Conservation (phyloP, 2,113 vertebrate species). For the Psittacara wagleri region DNA sequence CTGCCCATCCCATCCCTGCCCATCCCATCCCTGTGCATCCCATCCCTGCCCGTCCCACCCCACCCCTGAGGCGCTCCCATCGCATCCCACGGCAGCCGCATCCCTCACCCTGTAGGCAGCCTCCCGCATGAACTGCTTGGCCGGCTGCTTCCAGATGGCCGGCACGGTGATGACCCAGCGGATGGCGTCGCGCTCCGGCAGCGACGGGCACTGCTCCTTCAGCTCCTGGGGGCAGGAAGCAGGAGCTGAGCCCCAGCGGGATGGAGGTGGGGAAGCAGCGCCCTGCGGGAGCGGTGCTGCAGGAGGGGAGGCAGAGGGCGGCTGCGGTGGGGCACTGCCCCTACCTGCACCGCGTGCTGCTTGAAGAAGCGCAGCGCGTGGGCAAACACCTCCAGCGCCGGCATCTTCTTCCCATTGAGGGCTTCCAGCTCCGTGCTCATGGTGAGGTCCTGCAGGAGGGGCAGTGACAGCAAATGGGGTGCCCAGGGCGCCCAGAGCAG, state of each 20-base stretch:
- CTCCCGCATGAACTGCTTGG: constrained; percentile 98
- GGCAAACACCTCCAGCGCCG: constrained; percentile 90
- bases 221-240: constrained; percentile 79
- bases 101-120: constrained; percentile 88
- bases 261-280: neutral
- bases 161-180: constrained; percentile 97
- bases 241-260: too few relatives aligned
- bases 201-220: constrained; percentile 83
- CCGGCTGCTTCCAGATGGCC: constrained; percentile 95
- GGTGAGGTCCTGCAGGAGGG: constrained; percentile 76
- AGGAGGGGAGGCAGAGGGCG: neutral
- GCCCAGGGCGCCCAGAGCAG: too few relatives aligned
- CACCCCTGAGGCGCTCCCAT: too few relatives aligned
- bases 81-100: rapidly evolving
- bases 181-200: constrained; percentile 79
- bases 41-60: rapidly evolving
- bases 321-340: neutral
- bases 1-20: rapidly evolving
- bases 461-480: rapidly evolving
- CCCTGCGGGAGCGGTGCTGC: too few relatives aligned
- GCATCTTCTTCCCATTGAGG: constrained; percentile 84
- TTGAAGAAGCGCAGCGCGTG: constrained; percentile 92
- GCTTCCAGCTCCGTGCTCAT: constrained; percentile 90
- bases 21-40: rapidly evolving
- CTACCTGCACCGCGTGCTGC: constrained; percentile 90